Percentiles rank a stretch among this genome's conserved stretches.
phyloP scores from a whole-genome alignment of 2,888 invertebrate species.

The Acleris sparsana region DNA sequence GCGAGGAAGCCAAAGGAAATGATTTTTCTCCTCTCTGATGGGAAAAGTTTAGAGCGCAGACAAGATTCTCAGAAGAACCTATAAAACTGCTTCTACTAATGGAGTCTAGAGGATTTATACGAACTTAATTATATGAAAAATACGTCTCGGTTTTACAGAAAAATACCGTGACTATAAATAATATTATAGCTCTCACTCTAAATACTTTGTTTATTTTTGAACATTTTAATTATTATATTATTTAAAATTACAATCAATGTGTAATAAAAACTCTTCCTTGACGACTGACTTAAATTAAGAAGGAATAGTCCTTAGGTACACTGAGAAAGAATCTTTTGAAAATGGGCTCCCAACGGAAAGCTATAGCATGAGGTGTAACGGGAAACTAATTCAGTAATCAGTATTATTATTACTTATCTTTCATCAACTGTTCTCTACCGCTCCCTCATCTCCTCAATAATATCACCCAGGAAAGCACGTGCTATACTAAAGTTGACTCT shows the following conservation, averaged over 20 bases:
- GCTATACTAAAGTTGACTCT: not conserved
- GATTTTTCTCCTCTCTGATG: conserved; percentile 53
- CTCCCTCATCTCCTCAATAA: not conserved
- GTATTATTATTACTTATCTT: too few species aligned
- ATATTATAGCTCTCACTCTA: too few species aligned
- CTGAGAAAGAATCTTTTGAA: too few species aligned
- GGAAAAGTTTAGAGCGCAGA: conserved; percentile 55
- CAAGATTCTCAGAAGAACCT: conserved; percentile 54
- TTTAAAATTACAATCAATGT: too few species aligned
- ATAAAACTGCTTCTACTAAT: conserved; percentile 55
- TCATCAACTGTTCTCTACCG: too few species aligned
- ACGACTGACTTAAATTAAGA: not conserved
- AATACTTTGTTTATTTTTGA: too few species aligned
- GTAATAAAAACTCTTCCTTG: not conserved
- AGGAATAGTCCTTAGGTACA: too few species aligned
- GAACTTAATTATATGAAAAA: conserved; percentile 35
- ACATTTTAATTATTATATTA: too few species aligned
- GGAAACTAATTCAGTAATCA: too few species aligned
- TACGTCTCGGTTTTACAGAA: not conserved
- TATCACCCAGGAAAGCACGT: conserved; percentile 1
- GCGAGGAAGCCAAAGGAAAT: conserved; percentile 54
- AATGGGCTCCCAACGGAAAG: too few species aligned
- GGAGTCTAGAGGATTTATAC: conserved; percentile 43
- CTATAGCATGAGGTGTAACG: too few species aligned
- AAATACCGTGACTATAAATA: not conserved